A percentile compares a stretch with the other conserved stretches of the same genome.
Evolutionary conservation across 2,888 invertebrate species (phyloP).

Genomic region (Dusona sp.): DNA sequence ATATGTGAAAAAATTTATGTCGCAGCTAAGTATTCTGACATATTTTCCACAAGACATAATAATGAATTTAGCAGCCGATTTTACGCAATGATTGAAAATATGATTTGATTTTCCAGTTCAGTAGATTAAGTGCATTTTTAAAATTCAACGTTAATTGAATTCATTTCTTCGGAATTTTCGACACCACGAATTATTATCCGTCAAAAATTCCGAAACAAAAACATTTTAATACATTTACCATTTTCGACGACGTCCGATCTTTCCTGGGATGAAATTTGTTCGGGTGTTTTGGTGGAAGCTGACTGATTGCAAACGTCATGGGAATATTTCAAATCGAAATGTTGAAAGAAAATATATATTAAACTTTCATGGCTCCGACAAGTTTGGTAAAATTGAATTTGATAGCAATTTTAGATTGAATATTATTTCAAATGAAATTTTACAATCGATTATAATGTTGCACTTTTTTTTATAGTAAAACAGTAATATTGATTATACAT

Average conservation of each 20-base stretch:
- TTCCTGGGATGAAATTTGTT: slow-evolving; percentile 42
- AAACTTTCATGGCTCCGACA: neutral
- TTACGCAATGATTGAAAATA: neutral
- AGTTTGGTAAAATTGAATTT: neutral
- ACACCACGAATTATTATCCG: neutral
- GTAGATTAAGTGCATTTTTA: neutral
- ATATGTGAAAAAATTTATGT: neutral
- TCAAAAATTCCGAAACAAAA: neutral
- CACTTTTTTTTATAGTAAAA: neutral
- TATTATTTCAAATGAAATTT: neutral
- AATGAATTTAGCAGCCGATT: neutral
- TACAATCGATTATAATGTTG: too few relatives aligned
- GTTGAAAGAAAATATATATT: neutral
- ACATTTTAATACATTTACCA: slow-evolving; percentile 34
- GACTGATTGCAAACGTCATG: slow-evolving; percentile 7
- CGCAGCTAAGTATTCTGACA: neutral
- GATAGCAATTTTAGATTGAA: neutral
- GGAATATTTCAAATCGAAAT: neutral
- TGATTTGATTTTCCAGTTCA: neutral
- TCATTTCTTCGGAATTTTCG: neutral
- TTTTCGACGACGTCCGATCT: slow-evolving; percentile 31
- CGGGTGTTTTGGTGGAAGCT: slow-evolving; percentile 33
- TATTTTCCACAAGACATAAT: neutral
- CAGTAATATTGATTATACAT: neutral
- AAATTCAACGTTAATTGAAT: neutral